Conservation (phyloP, 2,888 invertebrate genomes). For the Drosophila sordidula region DNA sequence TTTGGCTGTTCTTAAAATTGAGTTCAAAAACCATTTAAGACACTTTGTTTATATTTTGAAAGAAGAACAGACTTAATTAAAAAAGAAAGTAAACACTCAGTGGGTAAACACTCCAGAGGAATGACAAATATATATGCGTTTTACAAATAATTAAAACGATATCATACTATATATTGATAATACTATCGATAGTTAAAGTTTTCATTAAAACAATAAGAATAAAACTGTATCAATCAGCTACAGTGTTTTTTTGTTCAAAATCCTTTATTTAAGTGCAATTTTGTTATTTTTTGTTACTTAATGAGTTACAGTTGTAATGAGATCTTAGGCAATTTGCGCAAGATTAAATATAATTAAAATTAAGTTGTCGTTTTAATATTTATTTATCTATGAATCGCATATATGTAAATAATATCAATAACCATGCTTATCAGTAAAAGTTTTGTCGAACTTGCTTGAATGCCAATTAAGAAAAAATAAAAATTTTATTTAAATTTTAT, state of each 20-base stretch:
- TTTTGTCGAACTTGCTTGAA: conserved; percentile 15
- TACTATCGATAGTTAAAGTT: too few relatives aligned
- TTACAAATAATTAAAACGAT: background rate
- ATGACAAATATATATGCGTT: background rate
- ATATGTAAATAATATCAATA: conserved; percentile 18
- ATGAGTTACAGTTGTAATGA: background rate
- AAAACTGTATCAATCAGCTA: too few relatives aligned
- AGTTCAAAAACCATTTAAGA: background rate
- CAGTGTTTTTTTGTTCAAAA: too few relatives aligned
- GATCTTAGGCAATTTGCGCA: background rate
- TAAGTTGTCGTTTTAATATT: background rate
- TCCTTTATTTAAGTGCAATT: too few relatives aligned
- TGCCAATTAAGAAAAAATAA: too few relatives aligned
- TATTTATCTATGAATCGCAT: conserved; percentile 3
- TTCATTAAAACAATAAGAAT: too few relatives aligned
- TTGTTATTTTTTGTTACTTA: background rate
- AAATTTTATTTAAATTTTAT: too few relatives aligned
- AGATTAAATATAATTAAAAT: background rate
- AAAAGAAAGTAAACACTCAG: background rate
- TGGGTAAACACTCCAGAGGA: background rate
- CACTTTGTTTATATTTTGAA: too few relatives aligned
- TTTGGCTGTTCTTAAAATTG: background rate
- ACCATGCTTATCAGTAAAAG: conserved; percentile 16
- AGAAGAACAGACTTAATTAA: too few relatives aligned
- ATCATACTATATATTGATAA: too few relatives aligned